Evolutionary conservation across 1,140 invertebrate genomes (phyloP).

Genomic region (Asbolus verrucosus): DNA sequence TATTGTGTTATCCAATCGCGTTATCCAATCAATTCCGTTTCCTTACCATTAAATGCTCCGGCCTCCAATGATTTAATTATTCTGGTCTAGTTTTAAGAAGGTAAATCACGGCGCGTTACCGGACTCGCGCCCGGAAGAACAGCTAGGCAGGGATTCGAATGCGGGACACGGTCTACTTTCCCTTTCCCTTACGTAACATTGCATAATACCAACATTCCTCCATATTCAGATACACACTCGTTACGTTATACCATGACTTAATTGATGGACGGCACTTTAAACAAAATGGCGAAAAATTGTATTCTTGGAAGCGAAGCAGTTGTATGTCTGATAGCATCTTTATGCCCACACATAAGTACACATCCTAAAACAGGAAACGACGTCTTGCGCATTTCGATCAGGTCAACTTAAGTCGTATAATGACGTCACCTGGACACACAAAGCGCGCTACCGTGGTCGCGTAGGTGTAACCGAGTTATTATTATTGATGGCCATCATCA

Average conservation of each 20-base stretch:
- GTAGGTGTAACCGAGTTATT: no score
- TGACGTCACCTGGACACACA: background rate
- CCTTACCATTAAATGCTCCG: background rate
- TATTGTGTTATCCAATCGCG: slow-evolving; percentile 12
- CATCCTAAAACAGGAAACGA: slow-evolving; percentile 16
- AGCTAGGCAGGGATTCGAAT: slow-evolving; percentile 54
- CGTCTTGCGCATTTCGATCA: slow-evolving; percentile 21
- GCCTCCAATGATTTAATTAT: slow-evolving; percentile 10
- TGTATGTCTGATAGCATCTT: no score
- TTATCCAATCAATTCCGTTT: slow-evolving; percentile 32
- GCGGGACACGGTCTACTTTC: slow-evolving; percentile 61
- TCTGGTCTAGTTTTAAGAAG: slow-evolving; percentile 24
- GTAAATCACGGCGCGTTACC: slow-evolving; percentile 41
- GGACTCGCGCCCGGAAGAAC: slow-evolving; percentile 51
- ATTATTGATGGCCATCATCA: no score
- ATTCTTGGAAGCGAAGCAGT: no score
- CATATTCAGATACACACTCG: slow-evolving; percentile 10
- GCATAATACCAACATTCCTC: slow-evolving; percentile 51
- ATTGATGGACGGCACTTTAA: no score
- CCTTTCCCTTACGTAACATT: slow-evolving; percentile 61
- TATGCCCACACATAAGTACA: slow-evolving; percentile 3
- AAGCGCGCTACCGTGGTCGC: no score
- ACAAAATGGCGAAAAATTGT: slow-evolving; percentile 18
- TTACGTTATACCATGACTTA: no score
- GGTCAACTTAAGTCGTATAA: background rate